Evolutionary conservation across 53 echinoderm and acorn worm genomes (phyloP).

Genomic region (Zoroaster sp.): DNA sequence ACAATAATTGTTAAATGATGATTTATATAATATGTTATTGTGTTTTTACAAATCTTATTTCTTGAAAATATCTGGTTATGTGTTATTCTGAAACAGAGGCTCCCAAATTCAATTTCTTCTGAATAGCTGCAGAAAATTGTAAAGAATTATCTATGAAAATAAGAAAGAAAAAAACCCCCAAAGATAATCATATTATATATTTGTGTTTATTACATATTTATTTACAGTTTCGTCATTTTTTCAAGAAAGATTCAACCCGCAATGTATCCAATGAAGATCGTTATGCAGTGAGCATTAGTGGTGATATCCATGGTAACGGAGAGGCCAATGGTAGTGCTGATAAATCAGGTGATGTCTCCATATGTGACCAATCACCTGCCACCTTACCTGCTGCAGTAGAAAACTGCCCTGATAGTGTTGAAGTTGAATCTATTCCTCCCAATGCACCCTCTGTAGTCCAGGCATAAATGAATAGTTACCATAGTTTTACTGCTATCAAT

Average conservation of each 20-base stretch:
- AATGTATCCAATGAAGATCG: conserved; percentile 34
- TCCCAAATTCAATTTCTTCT: no score
- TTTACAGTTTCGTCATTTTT: conserved; percentile 54
- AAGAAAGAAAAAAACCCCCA: no score
- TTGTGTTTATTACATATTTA: not conserved
- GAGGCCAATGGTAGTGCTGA: conserved; percentile 22
- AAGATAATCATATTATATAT: not conserved
- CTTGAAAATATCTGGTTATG: no score
- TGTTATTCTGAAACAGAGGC: not conserved
- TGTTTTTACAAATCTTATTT: no score
- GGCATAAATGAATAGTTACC: not conserved
- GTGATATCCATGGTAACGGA: conserved; percentile 6
- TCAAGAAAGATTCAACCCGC: conserved; percentile 57
- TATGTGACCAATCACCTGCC: not conserved
- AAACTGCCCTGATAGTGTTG: not conserved
- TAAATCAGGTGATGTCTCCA: not conserved
- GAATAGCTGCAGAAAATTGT: no score
- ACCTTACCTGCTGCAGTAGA: not conserved
- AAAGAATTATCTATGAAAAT: no score
- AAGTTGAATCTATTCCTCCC: not conserved
- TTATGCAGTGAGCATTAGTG: conserved; percentile 56
- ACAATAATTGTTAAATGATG: no score
- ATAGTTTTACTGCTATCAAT: no score
- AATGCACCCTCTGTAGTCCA: not conserved
- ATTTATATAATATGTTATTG: no score